phyloP scores from a whole-genome alignment of 2,113 vertebrate genomes.

The Anas platyrhynchos region DNA sequence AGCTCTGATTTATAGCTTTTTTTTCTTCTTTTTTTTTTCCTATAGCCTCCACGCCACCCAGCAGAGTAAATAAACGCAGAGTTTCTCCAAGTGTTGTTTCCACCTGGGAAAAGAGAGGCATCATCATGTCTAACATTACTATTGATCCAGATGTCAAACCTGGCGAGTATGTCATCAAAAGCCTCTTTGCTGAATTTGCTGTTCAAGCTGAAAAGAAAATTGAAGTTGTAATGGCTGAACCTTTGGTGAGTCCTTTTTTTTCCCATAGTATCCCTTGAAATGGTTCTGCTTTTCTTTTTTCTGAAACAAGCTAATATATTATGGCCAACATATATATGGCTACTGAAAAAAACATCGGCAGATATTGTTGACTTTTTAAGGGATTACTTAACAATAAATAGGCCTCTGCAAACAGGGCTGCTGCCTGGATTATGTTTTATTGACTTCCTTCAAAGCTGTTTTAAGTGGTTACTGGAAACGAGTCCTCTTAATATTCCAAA shows the following conservation, averaged over 20 bases:
- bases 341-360: neutral
- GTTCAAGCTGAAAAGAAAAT: conserved; percentile 99
- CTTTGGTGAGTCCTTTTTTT: conserved; percentile 87
- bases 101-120: conserved; percentile 80
- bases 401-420: neutral
- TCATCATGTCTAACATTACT: conserved; percentile 97
- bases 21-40: conserved; percentile 3
- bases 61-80: conserved; percentile 83
- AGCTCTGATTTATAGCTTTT: neutral
- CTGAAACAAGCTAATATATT: neutral
- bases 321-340: neutral
- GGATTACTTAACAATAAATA: neutral
- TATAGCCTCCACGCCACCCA: conserved; percentile 89
- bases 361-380: neutral
- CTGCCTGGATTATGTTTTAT: neutral
- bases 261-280: neutral
- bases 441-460: neutral
- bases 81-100: conserved; percentile 77
- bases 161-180: conserved; percentile 99
- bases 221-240: conserved; percentile 99
- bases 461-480: neutral
- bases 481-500: neutral
- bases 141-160: conserved; percentile 99
- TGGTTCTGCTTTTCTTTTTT: neutral
- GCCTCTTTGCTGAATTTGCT: conserved; percentile 97